These are phyloP conservation scores for Nyctereutes procyonoides DNA, from an alignment of 2,113 vertebrate genomes.

Conservation along the genomic window DNA sequence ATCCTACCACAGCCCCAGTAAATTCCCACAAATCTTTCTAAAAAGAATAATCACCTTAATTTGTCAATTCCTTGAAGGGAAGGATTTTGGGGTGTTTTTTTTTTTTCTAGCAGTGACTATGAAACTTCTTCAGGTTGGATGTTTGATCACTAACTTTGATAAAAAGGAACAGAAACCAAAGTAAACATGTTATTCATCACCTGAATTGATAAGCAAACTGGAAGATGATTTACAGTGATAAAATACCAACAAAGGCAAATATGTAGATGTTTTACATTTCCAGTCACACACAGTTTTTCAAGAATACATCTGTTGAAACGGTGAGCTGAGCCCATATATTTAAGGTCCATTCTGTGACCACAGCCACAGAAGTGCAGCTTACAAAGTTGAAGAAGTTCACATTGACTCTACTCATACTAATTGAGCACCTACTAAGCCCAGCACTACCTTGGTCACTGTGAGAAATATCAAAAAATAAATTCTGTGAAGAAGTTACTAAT, in stretches of 20 bases:
- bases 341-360: background rate
- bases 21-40: background rate
- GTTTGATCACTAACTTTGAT: background rate
- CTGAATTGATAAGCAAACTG: background rate
- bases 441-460: too few species aligned
- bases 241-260: background rate
- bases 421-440: background rate
- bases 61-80: background rate
- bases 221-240: background rate
- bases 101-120: background rate
- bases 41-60: background rate
- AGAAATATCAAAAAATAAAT: background rate
- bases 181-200: background rate
- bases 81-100: background rate
- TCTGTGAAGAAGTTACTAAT: background rate
- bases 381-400: background rate
- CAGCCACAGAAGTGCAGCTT: background rate
- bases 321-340: fast-evolving
- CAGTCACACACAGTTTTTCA: background rate
- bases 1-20: background rate
- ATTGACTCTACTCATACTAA: background rate
- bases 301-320: too few species aligned
- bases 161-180: background rate
- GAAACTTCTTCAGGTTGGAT: background rate
- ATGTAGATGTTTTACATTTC: background rate